These are phyloP conservation scores for Antitype chi DNA, from an alignment of 2,888 invertebrate genomes.

Conservation along the genomic window DNA sequence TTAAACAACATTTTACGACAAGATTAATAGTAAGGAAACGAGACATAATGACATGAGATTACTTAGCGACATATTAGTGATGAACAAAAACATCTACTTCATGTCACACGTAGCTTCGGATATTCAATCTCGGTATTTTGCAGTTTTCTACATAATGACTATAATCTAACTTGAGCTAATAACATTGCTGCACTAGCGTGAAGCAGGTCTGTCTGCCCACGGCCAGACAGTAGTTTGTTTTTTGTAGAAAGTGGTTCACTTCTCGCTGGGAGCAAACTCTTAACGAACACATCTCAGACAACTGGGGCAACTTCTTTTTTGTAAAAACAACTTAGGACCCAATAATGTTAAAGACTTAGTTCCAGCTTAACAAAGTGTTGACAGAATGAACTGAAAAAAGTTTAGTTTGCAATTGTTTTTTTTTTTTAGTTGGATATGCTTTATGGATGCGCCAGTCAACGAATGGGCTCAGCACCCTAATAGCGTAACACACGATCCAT, in stretches of 20 bases:
- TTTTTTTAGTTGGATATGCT: neutral
- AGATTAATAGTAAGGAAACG: neutral
- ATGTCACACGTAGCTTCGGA: slow-evolving; percentile 1
- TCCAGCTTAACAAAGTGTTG: neutral
- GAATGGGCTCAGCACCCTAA: too few relatives aligned
- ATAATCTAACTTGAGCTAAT: slow-evolving; percentile 21
- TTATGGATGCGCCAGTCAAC: neutral
- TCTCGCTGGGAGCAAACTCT: slow-evolving; percentile 35
- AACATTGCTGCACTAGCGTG: slow-evolving; percentile 6
- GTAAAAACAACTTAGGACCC: slow-evolving; percentile 1
- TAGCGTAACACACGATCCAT: too few relatives aligned
- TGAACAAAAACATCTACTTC: slow-evolving; percentile 29
- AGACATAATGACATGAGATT: slow-evolving; percentile 7
- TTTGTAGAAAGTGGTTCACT: slow-evolving; percentile 57
- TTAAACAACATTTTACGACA: neutral
- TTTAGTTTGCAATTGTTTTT: neutral
- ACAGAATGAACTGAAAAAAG: neutral
- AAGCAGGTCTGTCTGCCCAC: slow-evolving; percentile 24
- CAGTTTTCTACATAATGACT: slow-evolving; percentile 43
- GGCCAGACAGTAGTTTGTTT: slow-evolving; percentile 45
- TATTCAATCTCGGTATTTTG: slow-evolving; percentile 14
- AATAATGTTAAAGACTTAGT: neutral
- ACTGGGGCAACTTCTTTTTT: slow-evolving; percentile 16
- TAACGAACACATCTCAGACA: slow-evolving; percentile 18
- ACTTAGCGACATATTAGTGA: slow-evolving; percentile 4